Conservation (phyloP, 2,797 vertebrate species). For the Gallinago stenura region DNA sequence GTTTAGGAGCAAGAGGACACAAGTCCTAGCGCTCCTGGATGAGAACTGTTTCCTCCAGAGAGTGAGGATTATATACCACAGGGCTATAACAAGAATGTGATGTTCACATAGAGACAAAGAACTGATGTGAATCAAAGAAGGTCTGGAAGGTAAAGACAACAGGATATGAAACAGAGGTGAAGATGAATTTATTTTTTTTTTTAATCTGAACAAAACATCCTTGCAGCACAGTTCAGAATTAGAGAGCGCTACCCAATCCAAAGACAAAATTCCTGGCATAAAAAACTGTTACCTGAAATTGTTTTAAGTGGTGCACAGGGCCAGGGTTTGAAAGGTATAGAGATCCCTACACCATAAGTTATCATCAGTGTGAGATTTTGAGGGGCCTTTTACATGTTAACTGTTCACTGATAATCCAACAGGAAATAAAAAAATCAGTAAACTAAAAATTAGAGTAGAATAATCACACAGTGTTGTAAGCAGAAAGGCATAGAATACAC, state of each 20-base stretch:
- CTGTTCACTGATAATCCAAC: background rate
- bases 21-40: background rate
- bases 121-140: background rate
- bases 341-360: background rate
- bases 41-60: rapidly evolving
- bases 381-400: background rate
- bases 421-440: background rate
- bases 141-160: background rate
- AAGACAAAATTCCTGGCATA: background rate
- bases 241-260: rapidly evolving
- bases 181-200: background rate
- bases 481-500: background rate
- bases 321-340: background rate
- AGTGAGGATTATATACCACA: background rate
- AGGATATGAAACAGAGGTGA: background rate
- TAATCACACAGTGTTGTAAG: background rate
- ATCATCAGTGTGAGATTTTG: background rate
- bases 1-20: background rate
- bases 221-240: background rate
- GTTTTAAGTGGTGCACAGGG: background rate
- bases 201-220: background rate
- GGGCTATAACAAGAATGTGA: background rate
- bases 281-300: no score
- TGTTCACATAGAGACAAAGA: background rate
- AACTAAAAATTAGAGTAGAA: background rate